These are phyloP conservation scores for Rhinatrema bivittatum DNA, from an alignment of 2,797 vertebrate genomes.

Conservation along the genomic window DNA sequence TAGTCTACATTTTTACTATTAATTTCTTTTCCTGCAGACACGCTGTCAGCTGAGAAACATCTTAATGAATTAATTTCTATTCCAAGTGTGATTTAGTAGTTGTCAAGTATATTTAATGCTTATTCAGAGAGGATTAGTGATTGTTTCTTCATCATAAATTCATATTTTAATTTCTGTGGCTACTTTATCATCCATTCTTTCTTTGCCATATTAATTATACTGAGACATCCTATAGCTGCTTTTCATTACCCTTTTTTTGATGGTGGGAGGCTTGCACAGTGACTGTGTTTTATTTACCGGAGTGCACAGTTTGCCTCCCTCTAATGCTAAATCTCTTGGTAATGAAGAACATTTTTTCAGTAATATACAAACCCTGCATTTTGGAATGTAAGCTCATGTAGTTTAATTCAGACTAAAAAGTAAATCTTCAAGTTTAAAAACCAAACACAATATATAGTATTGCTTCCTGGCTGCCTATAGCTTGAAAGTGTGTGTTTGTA, in stretches of 20 bases:
- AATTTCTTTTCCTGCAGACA: conserved; percentile 24
- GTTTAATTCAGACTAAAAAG: too few relatives aligned
- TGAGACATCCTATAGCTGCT: conserved; percentile 7
- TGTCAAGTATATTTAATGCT: conserved; percentile 24
- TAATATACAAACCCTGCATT: background rate
- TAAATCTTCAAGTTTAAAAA: too few relatives aligned
- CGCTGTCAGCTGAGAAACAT: conserved; percentile 19
- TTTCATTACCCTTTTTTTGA: conserved; percentile 16
- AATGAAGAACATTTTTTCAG: background rate
- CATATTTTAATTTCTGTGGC: conserved; percentile 14
- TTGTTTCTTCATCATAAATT: conserved; percentile 23
- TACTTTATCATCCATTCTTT: conserved; percentile 3
- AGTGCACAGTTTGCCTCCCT: conserved; percentile 10
- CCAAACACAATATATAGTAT: too few relatives aligned
- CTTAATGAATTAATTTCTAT: conserved; percentile 34
- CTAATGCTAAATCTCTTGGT: background rate
- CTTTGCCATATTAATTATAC: conserved; percentile 22
- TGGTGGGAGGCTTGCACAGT: conserved; percentile 1
- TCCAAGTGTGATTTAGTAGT: conserved; percentile 18
- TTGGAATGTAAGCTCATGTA: too few relatives aligned
- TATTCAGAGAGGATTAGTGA: conserved; percentile 6
- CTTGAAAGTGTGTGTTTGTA: too few relatives aligned
- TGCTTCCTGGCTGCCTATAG: too few relatives aligned
- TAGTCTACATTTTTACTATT: conserved; percentile 26
- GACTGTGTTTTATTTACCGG: conserved; percentile 1